phyloP scores from a whole-genome alignment of 92 coral and sea anemone species.

The Siderastrea siderea region DNA sequence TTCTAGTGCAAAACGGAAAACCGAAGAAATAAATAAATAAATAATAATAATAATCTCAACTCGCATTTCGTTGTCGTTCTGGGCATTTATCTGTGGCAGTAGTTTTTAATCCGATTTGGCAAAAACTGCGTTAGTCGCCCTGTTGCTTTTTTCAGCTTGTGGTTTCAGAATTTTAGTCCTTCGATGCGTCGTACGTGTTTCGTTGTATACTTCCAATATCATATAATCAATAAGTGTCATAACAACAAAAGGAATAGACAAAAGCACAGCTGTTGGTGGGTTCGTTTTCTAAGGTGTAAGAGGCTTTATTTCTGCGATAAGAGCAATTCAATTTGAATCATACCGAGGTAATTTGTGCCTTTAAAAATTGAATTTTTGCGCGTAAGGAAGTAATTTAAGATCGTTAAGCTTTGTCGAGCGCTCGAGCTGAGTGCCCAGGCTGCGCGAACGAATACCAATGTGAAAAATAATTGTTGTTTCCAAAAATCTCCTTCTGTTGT shows the following conservation, averaged over 20 bases:
- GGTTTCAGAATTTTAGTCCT: too few relatives aligned
- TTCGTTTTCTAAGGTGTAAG: background rate
- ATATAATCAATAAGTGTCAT: background rate
- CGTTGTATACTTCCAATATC: background rate
- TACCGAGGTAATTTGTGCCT: background rate
- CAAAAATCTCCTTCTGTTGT: background rate
- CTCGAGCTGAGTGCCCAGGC: background rate
- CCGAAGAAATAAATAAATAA: too few relatives aligned
- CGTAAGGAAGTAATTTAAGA: constrained; percentile 2
- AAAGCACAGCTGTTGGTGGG: background rate
- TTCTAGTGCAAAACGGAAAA: too few relatives aligned
- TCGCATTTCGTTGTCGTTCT: too few relatives aligned
- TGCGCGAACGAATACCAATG: background rate
- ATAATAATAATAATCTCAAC: too few relatives aligned
- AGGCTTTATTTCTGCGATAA: background rate
- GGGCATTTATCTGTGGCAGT: too few relatives aligned
- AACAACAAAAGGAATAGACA: background rate
- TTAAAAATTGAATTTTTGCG: background rate
- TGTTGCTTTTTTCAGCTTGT: too few relatives aligned
- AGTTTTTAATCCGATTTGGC: too few relatives aligned
- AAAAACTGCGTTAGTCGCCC: too few relatives aligned
- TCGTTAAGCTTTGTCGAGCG: background rate
- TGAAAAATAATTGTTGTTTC: background rate
- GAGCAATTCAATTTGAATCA: background rate
- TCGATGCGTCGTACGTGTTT: too few relatives aligned